A percentile compares a stretch with the other conserved stretches of the same genome.
Conservation (phyloP, 1,140 invertebrate genomes). For the Drosophila pruinosa region DNA sequence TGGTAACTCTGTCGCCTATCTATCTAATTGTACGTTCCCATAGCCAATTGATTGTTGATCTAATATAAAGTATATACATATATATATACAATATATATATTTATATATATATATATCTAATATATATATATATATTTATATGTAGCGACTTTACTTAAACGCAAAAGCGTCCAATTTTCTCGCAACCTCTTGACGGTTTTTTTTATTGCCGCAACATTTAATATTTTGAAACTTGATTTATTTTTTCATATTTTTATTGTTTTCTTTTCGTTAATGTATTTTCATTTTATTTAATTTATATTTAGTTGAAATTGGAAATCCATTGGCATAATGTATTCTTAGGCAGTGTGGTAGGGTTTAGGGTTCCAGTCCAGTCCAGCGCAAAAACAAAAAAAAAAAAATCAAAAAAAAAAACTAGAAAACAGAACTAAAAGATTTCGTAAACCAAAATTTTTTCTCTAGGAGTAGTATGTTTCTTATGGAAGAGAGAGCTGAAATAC, state of each 20-base stretch:
- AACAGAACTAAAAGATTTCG: conserved; percentile 30
- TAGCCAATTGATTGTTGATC: conserved; percentile 50
- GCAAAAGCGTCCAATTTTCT: conserved; percentile 14
- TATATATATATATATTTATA: conserved; percentile 26
- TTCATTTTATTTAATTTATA: conserved; percentile 18
- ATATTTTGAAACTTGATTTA: not conserved
- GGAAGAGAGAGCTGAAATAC: conserved; percentile 37
- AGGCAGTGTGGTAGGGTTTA: conserved; percentile 41
- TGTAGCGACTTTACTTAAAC: conserved; percentile 37
- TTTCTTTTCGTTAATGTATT: not conserved
- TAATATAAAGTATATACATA: conserved; percentile 26
- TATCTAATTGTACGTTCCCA: conserved; percentile 43
- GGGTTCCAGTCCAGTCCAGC: conserved; percentile 38
- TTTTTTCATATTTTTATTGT: not conserved
- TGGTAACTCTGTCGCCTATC: conserved; percentile 24
- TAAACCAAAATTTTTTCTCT: conserved; percentile 47
- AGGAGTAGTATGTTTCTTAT: conserved; percentile 31
- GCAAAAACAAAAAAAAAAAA: conserved; percentile 2
- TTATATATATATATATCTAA: conserved; percentile 18
- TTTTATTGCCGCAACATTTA: conserved; percentile 22
- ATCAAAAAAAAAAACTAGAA: not conserved
- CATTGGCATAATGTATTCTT: conserved; percentile 34
- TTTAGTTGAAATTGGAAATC: conserved; percentile 26
- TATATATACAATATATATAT: conserved; percentile 12
- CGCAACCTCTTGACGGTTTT: conserved; percentile 13